Conservation (phyloP, 2,888 invertebrate species). For the Sarcophaga carnaria region DNA sequence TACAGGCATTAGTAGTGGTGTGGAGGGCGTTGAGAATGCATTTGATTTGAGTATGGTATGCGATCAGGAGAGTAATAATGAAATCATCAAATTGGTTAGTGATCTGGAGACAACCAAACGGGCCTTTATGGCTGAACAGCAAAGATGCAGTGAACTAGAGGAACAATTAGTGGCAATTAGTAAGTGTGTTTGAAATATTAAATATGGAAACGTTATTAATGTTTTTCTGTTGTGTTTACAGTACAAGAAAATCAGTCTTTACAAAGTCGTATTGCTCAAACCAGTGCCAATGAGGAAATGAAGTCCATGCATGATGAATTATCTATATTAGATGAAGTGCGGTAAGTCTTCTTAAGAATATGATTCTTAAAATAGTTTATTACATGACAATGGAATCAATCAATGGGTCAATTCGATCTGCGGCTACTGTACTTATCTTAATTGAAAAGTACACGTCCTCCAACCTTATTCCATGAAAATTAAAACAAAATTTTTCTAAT, state of each 20-base stretch:
- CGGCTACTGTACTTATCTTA: no score
- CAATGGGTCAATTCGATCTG: no score
- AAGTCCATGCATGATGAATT: conserved; percentile 90
- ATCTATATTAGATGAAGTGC: conserved; percentile 91
- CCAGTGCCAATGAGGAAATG: conserved; percentile 87
- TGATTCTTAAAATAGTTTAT: no score
- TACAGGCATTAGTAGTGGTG: no score
- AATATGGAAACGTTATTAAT: neutral
- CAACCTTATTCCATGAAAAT: no score
- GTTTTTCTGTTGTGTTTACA: conserved; percentile 60
- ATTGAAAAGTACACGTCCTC: no score
- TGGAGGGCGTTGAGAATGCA: no score
- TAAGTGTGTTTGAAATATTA: conserved; percentile 71
- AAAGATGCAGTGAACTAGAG: conserved; percentile 88
- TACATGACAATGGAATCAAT: no score
- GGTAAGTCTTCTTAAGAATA: conserved; percentile 83
- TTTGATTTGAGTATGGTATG: no score
- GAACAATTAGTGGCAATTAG: conserved; percentile 87
- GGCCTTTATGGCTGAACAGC: conserved; percentile 87
- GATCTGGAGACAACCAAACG: conserved; percentile 88
- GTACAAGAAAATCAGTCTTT: conserved; percentile 81
- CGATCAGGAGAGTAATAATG: conserved; percentile 81
- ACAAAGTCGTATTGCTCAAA: conserved; percentile 80
- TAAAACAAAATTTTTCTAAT: neutral
- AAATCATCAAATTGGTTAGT: conserved; percentile 84